Evolutionary conservation across 2,797 vertebrate species (phyloP).

Genomic region (Syngnathus acus): DNA sequence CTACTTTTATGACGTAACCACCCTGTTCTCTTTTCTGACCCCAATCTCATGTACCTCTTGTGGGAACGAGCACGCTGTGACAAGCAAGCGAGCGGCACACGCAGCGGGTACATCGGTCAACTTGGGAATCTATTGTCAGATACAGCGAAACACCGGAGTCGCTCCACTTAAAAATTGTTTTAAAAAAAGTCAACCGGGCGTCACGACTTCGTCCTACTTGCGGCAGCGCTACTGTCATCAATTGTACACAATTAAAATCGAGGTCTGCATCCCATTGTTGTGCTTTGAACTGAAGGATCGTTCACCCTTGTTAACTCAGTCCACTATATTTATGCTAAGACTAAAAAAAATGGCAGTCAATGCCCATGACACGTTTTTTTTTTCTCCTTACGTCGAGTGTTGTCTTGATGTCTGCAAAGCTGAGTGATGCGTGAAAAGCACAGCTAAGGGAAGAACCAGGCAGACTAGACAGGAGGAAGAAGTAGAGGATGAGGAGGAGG

Average conservation of each 20-base stretch:
- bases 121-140: conserved; percentile 48
- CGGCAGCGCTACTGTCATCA: conserved; percentile 38
- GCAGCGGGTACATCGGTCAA: conserved; percentile 31
- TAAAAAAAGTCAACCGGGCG: conserved; percentile 15
- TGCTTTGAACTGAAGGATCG: conserved; percentile 16
- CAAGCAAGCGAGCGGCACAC: conserved; percentile 23
- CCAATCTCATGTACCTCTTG: conserved; percentile 15
- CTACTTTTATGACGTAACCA: background rate
- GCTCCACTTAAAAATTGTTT: conserved; percentile 42
- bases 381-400: background rate
- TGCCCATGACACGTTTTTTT: conserved; percentile 3
- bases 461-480: conserved; percentile 10
- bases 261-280: conserved; percentile 27
- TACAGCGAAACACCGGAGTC: conserved; percentile 39
- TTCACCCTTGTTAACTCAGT: background rate
- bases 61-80: conserved; percentile 24
- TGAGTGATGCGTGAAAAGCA: conserved; percentile 22
- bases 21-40: conserved; percentile 7
- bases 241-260: conserved; percentile 40
- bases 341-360: background rate
- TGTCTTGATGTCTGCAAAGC: conserved; percentile 16
- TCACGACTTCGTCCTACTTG: conserved; percentile 41
- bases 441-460: conserved; percentile 14
- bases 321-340: too few species aligned
- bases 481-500: conserved; percentile 11